Evolutionary conservation across 2,888 invertebrate species (phyloP), one percentile per base, ranked within the genome.

Genomic region (Cyclophora punctaria): DNA sequence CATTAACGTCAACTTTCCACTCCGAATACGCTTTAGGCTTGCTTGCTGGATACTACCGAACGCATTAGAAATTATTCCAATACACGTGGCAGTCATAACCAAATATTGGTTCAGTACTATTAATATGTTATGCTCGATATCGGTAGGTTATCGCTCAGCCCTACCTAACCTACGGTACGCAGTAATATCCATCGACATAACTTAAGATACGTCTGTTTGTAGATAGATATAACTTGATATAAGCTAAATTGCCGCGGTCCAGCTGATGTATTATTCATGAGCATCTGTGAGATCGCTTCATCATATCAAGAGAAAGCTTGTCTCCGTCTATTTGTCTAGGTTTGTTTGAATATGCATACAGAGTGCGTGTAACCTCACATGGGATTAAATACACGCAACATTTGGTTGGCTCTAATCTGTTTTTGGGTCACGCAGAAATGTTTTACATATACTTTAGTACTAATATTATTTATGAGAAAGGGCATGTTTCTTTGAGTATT

Each of bases 261-360:
- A 69, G 60, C 57, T 61, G 66, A 83, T 85, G 84, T 79, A 84
- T 85, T 83, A 80, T 78, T 69, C 76, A 83, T 83, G 79, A 80
- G 64, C 62, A 63, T 66, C 67, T 58, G 53, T 63, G 71, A 67
- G 75, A 83, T 82, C 77, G 74, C 80, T 81, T 77, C 77, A 83
- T 83, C 79, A 74, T 74, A 76, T 66, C 70, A 64, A 55, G 58
- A 60, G 66, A 67, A 67, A 62, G 67, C 66, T 66, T 68, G 64
- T 56, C 57, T 57, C 61, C 51, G 58, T 67, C 64, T 77, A 76
- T 80, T 79, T 80, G 73, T 71, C 68, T 70, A 71, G 73, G 73
- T 70, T 64, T 58, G 67, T 62, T 64, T 63, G 72, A 72, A 76
- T 78, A 72, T 76, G 68, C 68, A 72, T 67, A 63, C 54, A 56